Evolutionary conservation across 2,113 vertebrate genomes (phyloP).

Genomic region (Dasyprocta punctata): DNA sequence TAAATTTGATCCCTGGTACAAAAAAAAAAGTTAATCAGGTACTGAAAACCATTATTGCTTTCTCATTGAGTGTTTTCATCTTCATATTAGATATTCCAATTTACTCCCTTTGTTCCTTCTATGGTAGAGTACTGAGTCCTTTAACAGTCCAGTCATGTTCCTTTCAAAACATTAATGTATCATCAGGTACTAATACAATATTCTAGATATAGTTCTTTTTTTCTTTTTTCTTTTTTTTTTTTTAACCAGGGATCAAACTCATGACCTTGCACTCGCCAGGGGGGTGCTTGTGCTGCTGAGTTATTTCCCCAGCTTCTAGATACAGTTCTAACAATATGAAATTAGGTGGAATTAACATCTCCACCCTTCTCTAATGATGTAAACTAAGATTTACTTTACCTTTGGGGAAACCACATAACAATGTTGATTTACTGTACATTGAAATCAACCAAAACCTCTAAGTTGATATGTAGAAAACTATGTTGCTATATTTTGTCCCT

Average conservation of each 20-base stretch:
- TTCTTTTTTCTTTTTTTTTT: no score
- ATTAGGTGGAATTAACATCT: not conserved
- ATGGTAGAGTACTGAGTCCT: not conserved
- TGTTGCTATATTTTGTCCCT: not conserved
- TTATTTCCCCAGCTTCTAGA: no score
- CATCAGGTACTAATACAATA: not conserved
- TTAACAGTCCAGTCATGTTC: not conserved
- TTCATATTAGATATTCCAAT: not conserved
- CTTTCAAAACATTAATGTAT: not conserved
- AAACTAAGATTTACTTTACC: constrained; percentile 19
- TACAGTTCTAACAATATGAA: not conserved
- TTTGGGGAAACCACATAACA: not conserved
- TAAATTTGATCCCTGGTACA: no score
- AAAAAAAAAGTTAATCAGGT: not conserved
- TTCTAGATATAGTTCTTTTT: not conserved
- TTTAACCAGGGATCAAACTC: no score
- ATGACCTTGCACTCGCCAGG: no score
- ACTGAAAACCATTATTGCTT: not conserved
- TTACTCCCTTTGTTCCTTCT: not conserved
- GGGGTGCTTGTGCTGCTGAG: no score
- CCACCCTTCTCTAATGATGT: not conserved
- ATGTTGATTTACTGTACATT: not conserved
- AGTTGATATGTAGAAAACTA: not conserved
- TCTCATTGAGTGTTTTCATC: not conserved
- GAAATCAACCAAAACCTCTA: not conserved